Conservation (phyloP, 2,113 vertebrate genomes). For the Salvelinus sp. region DNA sequence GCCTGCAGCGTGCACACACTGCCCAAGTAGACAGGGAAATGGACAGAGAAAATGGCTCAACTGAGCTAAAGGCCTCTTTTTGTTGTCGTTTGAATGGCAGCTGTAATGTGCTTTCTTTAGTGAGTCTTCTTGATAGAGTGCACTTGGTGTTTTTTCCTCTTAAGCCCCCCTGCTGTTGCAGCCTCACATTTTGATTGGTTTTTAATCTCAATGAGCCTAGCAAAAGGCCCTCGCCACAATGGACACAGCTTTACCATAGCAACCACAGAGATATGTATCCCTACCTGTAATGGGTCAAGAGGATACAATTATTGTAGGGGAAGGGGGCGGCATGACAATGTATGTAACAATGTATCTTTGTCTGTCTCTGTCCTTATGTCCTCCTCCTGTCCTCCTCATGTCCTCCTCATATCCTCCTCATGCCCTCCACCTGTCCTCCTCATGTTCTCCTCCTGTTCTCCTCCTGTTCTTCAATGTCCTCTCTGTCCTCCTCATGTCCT, state of each 20-base stretch:
- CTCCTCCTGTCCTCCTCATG: too few species aligned
- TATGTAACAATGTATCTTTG: too few species aligned
- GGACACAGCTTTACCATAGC: slow-evolving; percentile 28
- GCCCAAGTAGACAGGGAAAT: background rate
- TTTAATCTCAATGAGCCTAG: slow-evolving; percentile 5
- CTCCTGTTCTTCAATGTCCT: too few species aligned
- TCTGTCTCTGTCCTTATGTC: background rate
- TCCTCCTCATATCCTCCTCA: too few species aligned
- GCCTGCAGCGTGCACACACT: background rate
- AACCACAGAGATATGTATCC: slow-evolving; percentile 11
- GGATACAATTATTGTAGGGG: background rate
- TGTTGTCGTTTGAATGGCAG: slow-evolving; percentile 13
- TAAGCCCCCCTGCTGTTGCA: background rate
- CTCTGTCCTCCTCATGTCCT: too few species aligned
- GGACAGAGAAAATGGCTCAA: slow-evolving; percentile 7
- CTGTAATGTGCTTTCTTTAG: slow-evolving; percentile 3
- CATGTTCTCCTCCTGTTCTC: too few species aligned
- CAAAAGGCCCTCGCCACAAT: background rate
- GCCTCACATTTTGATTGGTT: background rate
- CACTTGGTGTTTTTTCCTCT: background rate
- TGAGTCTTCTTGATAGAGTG: background rate
- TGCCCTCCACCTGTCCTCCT: too few species aligned
- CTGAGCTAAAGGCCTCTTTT: background rate
- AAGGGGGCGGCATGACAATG: background rate
- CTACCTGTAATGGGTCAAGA: background rate